Base-by-base conservation (phyloP, 2,888 invertebrate species). In the Alsophila aescularia region DNA sequence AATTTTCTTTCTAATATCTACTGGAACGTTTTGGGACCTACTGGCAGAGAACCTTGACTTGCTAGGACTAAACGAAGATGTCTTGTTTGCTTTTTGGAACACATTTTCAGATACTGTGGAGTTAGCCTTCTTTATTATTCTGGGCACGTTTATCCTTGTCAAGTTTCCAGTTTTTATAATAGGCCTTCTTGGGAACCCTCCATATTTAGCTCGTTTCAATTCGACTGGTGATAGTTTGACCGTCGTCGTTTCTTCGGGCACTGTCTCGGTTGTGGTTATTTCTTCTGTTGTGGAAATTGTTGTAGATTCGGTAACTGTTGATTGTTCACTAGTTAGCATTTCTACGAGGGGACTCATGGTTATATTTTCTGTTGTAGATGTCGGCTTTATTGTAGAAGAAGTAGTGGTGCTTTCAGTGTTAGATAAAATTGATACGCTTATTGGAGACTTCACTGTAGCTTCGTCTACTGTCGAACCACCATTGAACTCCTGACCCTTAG, bases 1-100 rank as follows among this genome's bases (percentile, higher is more conserved):
- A 32, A 64, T 78, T 58, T 84, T 90, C 64, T 82, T 89, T 64
- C 80, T 87, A 9, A 81, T 39, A 63, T 92, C 91, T 40, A 90
- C 71, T 8, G 92, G 92, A 4, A 91, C 86, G 41, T 91, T 92
- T 73, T 90, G 90, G 14, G 78, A 73, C 63, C 92, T 79, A 34
- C 67, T 84, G 2, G 66, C 80, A 5, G 82, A 75, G 57, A 90
- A 88, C 43, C 91, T 78, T 4, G 85, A 79, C 62, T 85, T 88
- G 15, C 60, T 79, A 1, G 86, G 82, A 47, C 66, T 81, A 48
- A 89, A 90, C 15, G 77, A 72, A 1, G 79, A 65, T 0, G 87
- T 87, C 73, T 86, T 92, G 60, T 86, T 87, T 2, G 60, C 55
- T 81, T 84, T 90, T 57, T 81, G 82, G 50, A 73, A 77, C 13